phyloP scores from a whole-genome alignment of 2,797 vertebrate species.

The Spinibarbus caldwelli region DNA sequence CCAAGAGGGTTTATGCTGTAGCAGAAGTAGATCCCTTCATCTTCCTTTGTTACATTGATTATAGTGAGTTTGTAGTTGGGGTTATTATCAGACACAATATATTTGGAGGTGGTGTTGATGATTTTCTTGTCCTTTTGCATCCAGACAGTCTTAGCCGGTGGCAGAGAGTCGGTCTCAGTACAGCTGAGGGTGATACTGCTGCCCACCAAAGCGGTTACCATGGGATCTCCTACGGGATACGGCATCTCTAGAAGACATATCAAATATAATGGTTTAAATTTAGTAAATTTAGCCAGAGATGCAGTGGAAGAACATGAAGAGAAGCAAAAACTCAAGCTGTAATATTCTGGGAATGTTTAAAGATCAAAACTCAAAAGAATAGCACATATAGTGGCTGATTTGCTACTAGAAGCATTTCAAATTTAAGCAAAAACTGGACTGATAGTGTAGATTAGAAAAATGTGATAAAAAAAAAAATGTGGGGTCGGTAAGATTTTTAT shows the following conservation, averaged over 20 bases:
- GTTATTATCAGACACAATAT: slow-evolving; percentile 71
- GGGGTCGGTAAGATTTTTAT: not conserved
- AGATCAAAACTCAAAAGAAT: not conserved
- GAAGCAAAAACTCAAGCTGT: not conserved
- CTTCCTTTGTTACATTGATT: slow-evolving; percentile 81
- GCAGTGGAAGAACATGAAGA: not conserved
- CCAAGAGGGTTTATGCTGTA: slow-evolving; percentile 85
- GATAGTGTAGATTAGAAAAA: not conserved
- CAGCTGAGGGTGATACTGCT: slow-evolving; percentile 80
- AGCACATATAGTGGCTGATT: no score
- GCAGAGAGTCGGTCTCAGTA: slow-evolving; percentile 70
- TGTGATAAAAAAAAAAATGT: no score
- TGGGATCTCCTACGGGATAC: slow-evolving; percentile 76
- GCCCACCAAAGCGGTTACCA: slow-evolving; percentile 79
- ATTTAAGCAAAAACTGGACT: not conserved
- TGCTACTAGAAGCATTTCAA: no score
- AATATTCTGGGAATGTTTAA: not conserved
- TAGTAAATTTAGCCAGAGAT: not conserved
- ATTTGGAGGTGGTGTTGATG: slow-evolving; percentile 76
- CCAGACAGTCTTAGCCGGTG: slow-evolving; percentile 81
- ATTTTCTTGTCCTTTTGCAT: slow-evolving; percentile 65
- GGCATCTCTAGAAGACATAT: slow-evolving; percentile 76
- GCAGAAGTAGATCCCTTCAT: slow-evolving; percentile 87
- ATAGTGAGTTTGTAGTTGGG: slow-evolving; percentile 82
- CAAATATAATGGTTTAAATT: not conserved